A percentile compares a stretch with the other conserved stretches of the same genome.
Conservation (phyloP, 2,888 invertebrate species). For the Xanthorhoe designata region DNA sequence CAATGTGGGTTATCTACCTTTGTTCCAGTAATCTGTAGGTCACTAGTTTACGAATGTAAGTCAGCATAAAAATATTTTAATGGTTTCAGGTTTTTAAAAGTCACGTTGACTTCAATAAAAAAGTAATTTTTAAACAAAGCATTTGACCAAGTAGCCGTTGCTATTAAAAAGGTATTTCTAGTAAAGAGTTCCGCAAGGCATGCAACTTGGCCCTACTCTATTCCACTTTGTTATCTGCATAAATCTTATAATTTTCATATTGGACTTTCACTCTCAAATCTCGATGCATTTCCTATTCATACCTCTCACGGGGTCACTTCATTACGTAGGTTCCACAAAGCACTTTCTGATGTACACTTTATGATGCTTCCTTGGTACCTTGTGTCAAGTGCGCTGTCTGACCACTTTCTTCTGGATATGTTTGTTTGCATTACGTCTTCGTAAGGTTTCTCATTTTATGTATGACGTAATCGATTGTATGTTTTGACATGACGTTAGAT, state of each 20-base stretch:
- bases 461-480: conserved; percentile 8
- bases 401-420: conserved; percentile 50
- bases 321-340: conserved; percentile 27
- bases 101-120: background rate
- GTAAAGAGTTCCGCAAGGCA: conserved; percentile 1
- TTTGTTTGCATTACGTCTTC: conserved; percentile 21
- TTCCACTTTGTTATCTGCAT: background rate
- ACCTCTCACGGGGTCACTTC: conserved; percentile 29
- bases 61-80: background rate
- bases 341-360: conserved; percentile 40
- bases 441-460: conserved; percentile 9
- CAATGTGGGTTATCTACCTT: background rate
- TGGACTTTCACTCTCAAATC: conserved; percentile 29
- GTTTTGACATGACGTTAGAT: background rate
- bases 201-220: background rate
- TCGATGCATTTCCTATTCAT: conserved; percentile 26
- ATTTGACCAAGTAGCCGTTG: no score
- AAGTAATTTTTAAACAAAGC: background rate
- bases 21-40: conserved; percentile 6
- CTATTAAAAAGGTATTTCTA: background rate
- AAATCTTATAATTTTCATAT: conserved; percentile 9
- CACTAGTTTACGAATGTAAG: background rate
- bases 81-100: background rate
- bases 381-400: conserved; percentile 40
- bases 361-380: conserved; percentile 26